Evolutionary conservation across 2,113 vertebrate species (phyloP).

Genomic region (Chaetodon trifascialis): DNA sequence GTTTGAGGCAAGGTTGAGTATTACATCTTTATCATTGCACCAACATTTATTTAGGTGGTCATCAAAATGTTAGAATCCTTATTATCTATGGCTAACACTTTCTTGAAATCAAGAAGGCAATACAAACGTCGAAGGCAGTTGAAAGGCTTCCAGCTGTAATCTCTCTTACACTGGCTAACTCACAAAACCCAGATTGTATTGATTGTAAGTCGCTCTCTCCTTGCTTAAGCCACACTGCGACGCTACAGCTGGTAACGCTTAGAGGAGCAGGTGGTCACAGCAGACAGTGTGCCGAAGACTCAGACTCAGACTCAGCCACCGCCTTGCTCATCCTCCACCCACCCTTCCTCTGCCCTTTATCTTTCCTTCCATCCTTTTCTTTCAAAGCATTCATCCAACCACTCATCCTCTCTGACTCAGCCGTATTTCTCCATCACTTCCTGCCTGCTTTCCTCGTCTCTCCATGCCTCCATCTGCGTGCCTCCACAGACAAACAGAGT

Average conservation of each 20-base stretch:
- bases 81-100: too few relatives aligned
- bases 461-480: conserved; percentile 35
- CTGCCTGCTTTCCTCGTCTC: conserved; percentile 31
- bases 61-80: not conserved
- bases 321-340: conserved; percentile 16
- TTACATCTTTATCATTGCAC: not conserved
- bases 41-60: not conserved
- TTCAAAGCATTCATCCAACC: conserved; percentile 32
- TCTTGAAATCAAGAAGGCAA: not conserved
- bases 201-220: too few relatives aligned
- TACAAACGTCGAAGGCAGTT: not conserved
- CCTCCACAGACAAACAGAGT: conserved; percentile 20
- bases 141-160: not conserved
- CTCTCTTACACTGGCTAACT: not conserved
- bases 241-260: conserved; percentile 57
- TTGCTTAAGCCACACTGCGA: conserved; percentile 29
- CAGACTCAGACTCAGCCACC: conserved; percentile 35
- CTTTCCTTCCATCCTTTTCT: conserved; percentile 46
- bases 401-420: conserved; percentile 24
- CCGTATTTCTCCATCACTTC: conserved; percentile 34
- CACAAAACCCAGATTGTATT: conserved; percentile 42
- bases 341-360: conserved; percentile 50
- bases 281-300: conserved; percentile 54
- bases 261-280: conserved; percentile 71
- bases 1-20: not conserved